Percentiles rank a stretch among this genome's conserved stretches.
Evolutionary conservation across 1,140 invertebrate genomes (phyloP).

Genomic region (Drosophila nikananu): DNA sequence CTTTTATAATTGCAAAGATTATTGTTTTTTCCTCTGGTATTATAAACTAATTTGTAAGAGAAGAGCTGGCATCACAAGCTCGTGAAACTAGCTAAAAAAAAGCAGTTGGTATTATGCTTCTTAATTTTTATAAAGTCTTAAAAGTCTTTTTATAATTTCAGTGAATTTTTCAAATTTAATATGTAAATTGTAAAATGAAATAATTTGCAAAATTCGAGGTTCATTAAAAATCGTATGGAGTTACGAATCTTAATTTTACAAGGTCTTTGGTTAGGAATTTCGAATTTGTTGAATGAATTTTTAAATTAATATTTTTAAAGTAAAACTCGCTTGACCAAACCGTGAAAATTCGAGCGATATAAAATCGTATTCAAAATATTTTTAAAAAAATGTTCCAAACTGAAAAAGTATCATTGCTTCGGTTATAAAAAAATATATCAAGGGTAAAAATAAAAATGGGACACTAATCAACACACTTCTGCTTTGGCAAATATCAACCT

Average conservation of each 20-base stretch:
- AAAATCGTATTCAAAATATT: not conserved
- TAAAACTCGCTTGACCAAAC: too few species aligned
- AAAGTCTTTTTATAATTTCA: not conserved
- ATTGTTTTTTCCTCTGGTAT: not conserved
- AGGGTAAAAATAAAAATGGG: not conserved
- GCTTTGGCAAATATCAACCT: not conserved
- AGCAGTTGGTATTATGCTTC: not conserved
- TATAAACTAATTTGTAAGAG: not conserved
- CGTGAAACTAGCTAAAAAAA: not conserved
- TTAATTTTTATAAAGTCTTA: too few species aligned
- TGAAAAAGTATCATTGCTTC: not conserved
- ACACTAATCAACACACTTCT: conserved; percentile 1
- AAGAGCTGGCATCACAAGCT: not conserved
- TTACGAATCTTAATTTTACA: not conserved
- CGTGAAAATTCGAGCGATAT: too few species aligned
- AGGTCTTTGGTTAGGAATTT: too few species aligned
- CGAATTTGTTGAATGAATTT: too few species aligned
- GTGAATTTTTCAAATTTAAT: not conserved
- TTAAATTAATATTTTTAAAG: too few species aligned
- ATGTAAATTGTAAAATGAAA: too few species aligned
- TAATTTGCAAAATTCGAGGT: too few species aligned
- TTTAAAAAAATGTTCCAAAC: not conserved
- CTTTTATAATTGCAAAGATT: not conserved
- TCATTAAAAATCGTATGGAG: not conserved
- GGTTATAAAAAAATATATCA: not conserved